Conservation (phyloP, 2,113 vertebrate species). For the Strix uralensis region DNA sequence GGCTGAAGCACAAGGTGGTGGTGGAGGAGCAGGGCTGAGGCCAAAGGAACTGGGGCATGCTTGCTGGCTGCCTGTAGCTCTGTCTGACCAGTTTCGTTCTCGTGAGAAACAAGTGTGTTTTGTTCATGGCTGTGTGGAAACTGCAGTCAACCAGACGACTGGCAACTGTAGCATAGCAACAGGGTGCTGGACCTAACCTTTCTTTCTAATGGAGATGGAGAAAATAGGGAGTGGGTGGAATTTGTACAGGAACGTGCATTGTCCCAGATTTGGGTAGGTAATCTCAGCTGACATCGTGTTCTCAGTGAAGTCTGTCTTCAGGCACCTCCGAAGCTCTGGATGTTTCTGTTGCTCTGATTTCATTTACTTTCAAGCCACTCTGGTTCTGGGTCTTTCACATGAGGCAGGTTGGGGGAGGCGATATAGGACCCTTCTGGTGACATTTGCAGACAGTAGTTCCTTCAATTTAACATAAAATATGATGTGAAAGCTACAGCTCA, state of each 20-base stretch:
- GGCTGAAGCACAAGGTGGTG: not conserved
- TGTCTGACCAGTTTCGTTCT: not conserved
- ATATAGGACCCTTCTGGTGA: not conserved
- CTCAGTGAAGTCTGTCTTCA: not conserved
- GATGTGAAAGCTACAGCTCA: not conserved
- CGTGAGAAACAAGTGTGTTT: not conserved
- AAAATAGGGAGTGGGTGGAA: conserved; percentile 32
- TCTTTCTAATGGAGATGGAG: not conserved
- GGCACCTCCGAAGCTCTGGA: not conserved
- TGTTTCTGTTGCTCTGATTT: not conserved
- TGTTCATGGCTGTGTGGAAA: not conserved
- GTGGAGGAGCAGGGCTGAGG: fast-evolving
- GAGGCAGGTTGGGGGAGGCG: not conserved
- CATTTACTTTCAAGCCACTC: not conserved
- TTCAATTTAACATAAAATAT: not conserved
- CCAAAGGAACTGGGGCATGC: fast-evolving
- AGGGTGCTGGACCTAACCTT: conserved; percentile 26
- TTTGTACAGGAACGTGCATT: not conserved
- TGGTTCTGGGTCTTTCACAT: not conserved
- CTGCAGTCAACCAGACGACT: not conserved
- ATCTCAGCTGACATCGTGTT: not conserved
- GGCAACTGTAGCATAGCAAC: conserved; percentile 67
- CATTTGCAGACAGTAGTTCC: not conserved
- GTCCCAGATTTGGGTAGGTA: not conserved
- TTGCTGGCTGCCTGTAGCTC: not conserved